Base-by-base conservation (phyloP, 2,888 invertebrate species). In the Seira musarum region DNA sequence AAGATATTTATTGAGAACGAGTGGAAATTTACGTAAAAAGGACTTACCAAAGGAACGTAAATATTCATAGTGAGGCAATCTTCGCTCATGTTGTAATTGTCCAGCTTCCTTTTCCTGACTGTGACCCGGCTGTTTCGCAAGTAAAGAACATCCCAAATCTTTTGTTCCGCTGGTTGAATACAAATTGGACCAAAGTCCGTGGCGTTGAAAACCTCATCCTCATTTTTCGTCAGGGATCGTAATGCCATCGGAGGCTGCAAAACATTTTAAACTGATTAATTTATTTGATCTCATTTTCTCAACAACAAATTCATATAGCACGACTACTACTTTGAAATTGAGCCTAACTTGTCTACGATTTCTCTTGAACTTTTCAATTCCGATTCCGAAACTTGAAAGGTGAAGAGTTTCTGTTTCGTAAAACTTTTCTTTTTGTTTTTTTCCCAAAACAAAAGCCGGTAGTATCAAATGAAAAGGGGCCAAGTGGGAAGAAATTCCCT, bases 11-110 rank as follows among this genome's bases (percentile, higher is more conserved):
- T n/a, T n/a, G n/a, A n/a, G n/a, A n/a, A n/a, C n/a, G n/a, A n/a
- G n/a, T n/a, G n/a, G n/a, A n/a, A n/a, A n/a, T n/a, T n/a, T n/a
- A n/a, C n/a, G n/a, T n/a, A n/a, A n/a, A n/a, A n/a, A n/a, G n/a
- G n/a, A n/a, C n/a, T n/a, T n/a, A n/a, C n/a, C n/a, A 85, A 79
- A 66, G 88, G 88, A 66, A 87, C 87, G 76, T 88, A 88, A 67
- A 88, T 82, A 81, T 88, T 88, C 69, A 88, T 82, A 25, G 87
- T 88, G 72, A 88, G 88, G 81, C 88, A 88, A 80, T 88, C 88
- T 82, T 88, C 88, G 61, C 87, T 87, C 87, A 88, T 88, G n/a
- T 80, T 69, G 85, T 88, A 88, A 61, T 87, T 86, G 72, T 87
- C 84, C 40, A 88, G 82, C 60, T 86, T 87, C 77, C 85, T 72